Conservation (phyloP, 2,888 invertebrate genomes). For the Agriopis aurantiaria region DNA sequence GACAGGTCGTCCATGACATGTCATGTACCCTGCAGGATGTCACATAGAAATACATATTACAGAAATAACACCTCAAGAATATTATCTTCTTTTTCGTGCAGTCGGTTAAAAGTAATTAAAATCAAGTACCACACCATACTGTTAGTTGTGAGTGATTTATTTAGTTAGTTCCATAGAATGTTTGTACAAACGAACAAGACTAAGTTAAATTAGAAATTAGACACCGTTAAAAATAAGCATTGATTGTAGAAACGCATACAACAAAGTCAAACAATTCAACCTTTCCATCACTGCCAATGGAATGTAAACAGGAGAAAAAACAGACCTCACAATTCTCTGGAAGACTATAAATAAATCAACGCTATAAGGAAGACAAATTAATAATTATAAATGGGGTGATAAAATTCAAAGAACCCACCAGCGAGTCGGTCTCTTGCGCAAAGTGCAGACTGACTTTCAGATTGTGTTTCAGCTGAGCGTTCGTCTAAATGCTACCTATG, state of each 20-base stretch:
- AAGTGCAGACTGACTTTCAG: slow-evolving; percentile 25
- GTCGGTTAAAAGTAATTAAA: no score
- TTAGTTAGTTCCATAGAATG: not conserved
- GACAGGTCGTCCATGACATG: no score
- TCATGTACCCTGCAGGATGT: no score
- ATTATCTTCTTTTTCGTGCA: no score
- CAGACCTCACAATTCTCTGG: slow-evolving; percentile 17
- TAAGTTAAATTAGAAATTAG: not conserved
- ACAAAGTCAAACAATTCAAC: slow-evolving; percentile 23
- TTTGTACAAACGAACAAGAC: not conserved
- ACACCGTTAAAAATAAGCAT: not conserved
- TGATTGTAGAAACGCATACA: slow-evolving; percentile 6
- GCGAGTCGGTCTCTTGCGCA: slow-evolving; percentile 14
- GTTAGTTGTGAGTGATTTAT: no score
- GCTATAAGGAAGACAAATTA: slow-evolving; percentile 16
- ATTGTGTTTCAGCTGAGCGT: slow-evolving; percentile 41
- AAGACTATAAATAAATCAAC: slow-evolving; percentile 19
- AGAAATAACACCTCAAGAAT: no score
- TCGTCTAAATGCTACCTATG: slow-evolving; percentile 73
- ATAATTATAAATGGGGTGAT: slow-evolving; percentile 25
- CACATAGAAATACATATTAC: no score
- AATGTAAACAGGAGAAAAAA: slow-evolving; percentile 17
- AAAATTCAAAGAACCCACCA: slow-evolving; percentile 22
- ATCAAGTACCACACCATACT: no score
- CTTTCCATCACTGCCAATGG: slow-evolving; percentile 14